These are phyloP conservation scores for Cassiopea andromeda DNA, from an alignment of 30 jellyfish, hydroid and myxozoan genomes.

Conservation along the genomic window DNA sequence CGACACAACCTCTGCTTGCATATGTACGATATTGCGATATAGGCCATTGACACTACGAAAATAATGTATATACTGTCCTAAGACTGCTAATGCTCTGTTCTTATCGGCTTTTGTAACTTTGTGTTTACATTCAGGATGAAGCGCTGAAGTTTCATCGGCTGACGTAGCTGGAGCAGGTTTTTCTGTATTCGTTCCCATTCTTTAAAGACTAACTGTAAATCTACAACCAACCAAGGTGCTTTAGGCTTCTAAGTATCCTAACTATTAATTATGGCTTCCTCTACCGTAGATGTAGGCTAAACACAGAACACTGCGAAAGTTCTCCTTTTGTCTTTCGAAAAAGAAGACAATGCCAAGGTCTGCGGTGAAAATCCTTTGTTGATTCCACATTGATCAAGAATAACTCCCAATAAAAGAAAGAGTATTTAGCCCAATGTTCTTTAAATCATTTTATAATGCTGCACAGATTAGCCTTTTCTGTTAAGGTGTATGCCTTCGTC, in stretches of 20 bases:
- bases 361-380: slow-evolving; percentile 45
- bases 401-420: slow-evolving; percentile 55
- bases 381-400: slow-evolving; percentile 38
- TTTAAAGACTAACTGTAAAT: neutral
- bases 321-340: slow-evolving; percentile 59
- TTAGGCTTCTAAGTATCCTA: slow-evolving; percentile 69
- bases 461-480: neutral
- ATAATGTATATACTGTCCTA: slow-evolving; percentile 62
- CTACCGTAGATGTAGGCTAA: slow-evolving; percentile 4
- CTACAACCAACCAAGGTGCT: slow-evolving; percentile 24
- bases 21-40: slow-evolving; percentile 44
- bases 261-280: slow-evolving; percentile 53
- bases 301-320: slow-evolving; percentile 16
- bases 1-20: slow-evolving; percentile 54
- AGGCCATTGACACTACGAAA: slow-evolving; percentile 62
- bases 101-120: slow-evolving; percentile 10
- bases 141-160: slow-evolving; percentile 5
- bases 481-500: no score
- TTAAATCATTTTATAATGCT: neutral
- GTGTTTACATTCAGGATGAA: slow-evolving; percentile 3
- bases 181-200: slow-evolving; percentile 61
- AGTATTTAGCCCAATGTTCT: slow-evolving; percentile 24
- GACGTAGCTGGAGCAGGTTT: slow-evolving; percentile 10
- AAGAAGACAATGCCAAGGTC: slow-evolving; percentile 23
- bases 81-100: slow-evolving; percentile 50